A percentile compares a stretch with the other conserved stretches of the same genome.
These are phyloP conservation scores for Atrichornis clamosus DNA, from an alignment of 2,113 vertebrate species.

Conservation along the genomic window DNA sequence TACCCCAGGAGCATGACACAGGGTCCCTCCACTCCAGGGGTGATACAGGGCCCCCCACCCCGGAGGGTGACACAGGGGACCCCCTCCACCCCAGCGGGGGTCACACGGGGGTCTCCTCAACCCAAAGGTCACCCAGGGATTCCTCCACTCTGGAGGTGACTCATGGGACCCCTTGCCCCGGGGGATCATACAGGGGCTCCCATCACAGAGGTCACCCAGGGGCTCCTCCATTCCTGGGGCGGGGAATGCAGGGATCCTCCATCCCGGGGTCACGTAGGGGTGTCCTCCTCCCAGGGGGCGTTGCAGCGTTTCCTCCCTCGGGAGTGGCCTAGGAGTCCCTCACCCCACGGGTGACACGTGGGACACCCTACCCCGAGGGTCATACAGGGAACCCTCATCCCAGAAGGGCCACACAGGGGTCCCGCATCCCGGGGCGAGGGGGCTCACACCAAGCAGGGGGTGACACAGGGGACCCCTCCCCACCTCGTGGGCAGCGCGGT, in stretches of 20 bases:
- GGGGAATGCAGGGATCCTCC: not conserved
- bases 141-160: not conserved
- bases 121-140: not conserved
- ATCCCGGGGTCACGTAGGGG: not conserved
- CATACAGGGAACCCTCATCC: accelerated
- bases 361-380: not conserved
- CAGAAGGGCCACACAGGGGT: no score
- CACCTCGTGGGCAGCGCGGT: not conserved
- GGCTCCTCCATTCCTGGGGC: not conserved
- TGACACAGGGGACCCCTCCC: not conserved
- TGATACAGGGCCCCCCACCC: not conserved
- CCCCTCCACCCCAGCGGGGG: no score
- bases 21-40: not conserved
- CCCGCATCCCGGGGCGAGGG: not conserved
- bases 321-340: not conserved
- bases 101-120: not conserved
- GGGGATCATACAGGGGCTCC: no score
- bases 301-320: not conserved
- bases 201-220: not conserved
- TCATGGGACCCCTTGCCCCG: not conserved
- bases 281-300: no score
- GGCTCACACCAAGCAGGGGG: not conserved
- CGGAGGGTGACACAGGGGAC: not conserved
- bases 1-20: not conserved
- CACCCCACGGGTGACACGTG: accelerated